These are phyloP conservation scores for Benthosema pterotum DNA, from an alignment of 2,797 vertebrate species.

Conservation along the genomic window DNA sequence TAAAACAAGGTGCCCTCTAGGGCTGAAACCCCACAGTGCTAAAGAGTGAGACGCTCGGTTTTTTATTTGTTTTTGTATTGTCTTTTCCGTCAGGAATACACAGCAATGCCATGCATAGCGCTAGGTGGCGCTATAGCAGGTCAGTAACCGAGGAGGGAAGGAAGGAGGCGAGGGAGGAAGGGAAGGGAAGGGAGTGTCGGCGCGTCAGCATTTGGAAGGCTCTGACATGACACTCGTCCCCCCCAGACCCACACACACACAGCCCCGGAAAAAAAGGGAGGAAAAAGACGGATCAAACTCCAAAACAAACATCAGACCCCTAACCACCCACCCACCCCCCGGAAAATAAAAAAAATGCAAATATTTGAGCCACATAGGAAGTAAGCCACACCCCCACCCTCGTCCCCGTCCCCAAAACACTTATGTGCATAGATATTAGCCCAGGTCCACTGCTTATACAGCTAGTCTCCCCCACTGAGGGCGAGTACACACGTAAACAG, in stretches of 20 bases:
- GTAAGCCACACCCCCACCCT: conserved; percentile 50
- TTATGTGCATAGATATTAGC: conserved; percentile 97
- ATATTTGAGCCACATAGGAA: conserved; percentile 68
- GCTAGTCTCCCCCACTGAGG: too few species aligned
- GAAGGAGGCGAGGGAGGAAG: conserved; percentile 57
- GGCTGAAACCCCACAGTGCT: conserved; percentile 86
- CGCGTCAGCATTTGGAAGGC: conserved; percentile 74
- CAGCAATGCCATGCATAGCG: conserved; percentile 82
- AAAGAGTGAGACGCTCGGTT: conserved; percentile 85
- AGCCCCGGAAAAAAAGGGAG: conserved; percentile 11
- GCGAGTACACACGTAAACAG: too few species aligned
- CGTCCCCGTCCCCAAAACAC: conserved; percentile 74
- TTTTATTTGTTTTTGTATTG: conserved; percentile 84
- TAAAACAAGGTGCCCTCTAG: conserved; percentile 65
- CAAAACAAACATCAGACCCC: conserved; percentile 58
- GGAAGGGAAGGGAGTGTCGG: conserved; percentile 62
- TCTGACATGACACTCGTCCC: conserved; percentile 37
- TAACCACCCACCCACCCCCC: too few species aligned
- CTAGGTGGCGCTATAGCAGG: conserved; percentile 51
- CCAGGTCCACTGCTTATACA: too few species aligned
- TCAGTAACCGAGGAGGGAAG: conserved; percentile 65
- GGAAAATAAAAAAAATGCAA: conserved; percentile 68
- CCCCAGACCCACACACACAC: conserved; percentile 51
- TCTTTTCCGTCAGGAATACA: conserved; percentile 70
- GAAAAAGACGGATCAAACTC: conserved; percentile 4